phyloP scores from a whole-genome alignment of 1,140 invertebrate species.

The Drosophila simulans region DNA sequence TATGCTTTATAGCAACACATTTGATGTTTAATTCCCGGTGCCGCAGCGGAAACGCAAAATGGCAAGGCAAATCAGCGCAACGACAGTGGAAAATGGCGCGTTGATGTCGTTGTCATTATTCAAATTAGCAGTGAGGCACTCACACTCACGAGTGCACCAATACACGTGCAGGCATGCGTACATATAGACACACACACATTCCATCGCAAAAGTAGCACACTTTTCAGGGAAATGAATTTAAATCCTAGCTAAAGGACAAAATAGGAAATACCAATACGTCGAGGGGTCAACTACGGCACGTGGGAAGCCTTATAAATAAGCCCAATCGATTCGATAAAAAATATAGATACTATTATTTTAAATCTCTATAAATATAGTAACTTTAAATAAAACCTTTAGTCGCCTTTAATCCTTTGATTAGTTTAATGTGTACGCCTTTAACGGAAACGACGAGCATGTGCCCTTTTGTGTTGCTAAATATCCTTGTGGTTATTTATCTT shows the following conservation, averaged over 20 bases:
- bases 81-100: conserved; percentile 72
- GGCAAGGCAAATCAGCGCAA: conserved; percentile 16
- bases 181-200: conserved; percentile 20
- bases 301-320: not conserved
- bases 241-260: conserved; percentile 40
- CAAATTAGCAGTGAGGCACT: conserved; percentile 73
- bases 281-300: conserved; percentile 40
- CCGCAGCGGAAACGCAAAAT: conserved; percentile 67
- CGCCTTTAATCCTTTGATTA: not conserved
- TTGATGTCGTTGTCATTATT: conserved; percentile 80
- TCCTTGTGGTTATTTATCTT: not conserved
- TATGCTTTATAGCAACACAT: conserved; percentile 30
- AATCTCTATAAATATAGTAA: no score
- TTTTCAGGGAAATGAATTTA: conserved; percentile 50
- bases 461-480: no score
- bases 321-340: conserved; percentile 21
- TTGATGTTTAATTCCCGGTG: conserved; percentile 57
- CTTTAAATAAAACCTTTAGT: no score
- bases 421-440: not conserved
- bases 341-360: no score
- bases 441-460: no score
- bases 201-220: conserved; percentile 55
- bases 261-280: conserved; percentile 63
- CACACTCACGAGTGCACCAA: conserved; percentile 60
- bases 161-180: conserved; percentile 11